phyloP scores from a whole-genome alignment of 2,797 vertebrate genomes.

The Myioborus miniatus region DNA sequence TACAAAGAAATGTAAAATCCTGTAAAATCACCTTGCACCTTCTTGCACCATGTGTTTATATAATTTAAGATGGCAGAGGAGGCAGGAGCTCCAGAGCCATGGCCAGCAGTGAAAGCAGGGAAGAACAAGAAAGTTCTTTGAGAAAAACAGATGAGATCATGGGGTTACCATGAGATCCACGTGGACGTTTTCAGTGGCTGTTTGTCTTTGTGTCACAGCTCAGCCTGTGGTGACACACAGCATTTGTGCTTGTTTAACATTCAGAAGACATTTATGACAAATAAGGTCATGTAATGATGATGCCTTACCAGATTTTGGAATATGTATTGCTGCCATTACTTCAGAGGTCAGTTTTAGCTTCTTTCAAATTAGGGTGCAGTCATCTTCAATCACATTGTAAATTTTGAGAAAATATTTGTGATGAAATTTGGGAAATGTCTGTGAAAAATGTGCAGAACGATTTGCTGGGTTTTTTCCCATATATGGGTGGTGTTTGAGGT shows the following conservation, averaged over 20 bases:
- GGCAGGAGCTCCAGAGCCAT: not conserved
- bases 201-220: not conserved
- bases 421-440: not conserved
- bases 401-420: not conserved
- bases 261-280: not conserved
- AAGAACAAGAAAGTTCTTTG: not conserved
- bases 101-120: not conserved
- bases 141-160: conserved; percentile 10
- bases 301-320: not conserved
- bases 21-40: not conserved
- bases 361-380: not conserved
- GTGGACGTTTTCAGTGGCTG: not conserved
- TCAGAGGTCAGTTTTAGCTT: conserved; percentile 27
- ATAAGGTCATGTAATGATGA: not conserved
- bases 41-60: not conserved
- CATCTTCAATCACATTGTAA: not conserved
- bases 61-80: not conserved
- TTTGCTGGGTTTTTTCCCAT: not conserved
- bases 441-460: not conserved
- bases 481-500: not conserved
- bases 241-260: not conserved
- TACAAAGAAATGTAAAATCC: not conserved
- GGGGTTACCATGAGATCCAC: not conserved
- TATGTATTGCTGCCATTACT: conserved; percentile 37
- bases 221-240: not conserved